Conservation (phyloP, 2,797 vertebrate species). For the Dermochelys coriacea region DNA sequence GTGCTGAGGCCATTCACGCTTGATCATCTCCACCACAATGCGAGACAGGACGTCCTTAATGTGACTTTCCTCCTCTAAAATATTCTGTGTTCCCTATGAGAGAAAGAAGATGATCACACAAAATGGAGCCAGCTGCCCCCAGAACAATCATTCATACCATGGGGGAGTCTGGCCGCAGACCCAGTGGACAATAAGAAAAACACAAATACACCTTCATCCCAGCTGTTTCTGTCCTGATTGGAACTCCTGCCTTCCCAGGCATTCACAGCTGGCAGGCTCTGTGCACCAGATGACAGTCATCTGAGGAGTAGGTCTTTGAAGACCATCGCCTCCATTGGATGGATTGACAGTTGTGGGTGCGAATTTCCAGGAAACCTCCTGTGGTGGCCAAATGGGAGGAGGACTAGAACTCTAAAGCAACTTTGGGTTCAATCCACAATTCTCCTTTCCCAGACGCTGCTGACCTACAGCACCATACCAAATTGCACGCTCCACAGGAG, state of each 20-base stretch:
- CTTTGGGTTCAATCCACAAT: neutral
- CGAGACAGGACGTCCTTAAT: constrained; percentile 96
- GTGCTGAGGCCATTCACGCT: constrained; percentile 98
- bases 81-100: constrained; percentile 90
- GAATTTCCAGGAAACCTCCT: neutral
- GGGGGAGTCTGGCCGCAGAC: neutral
- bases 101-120: neutral
- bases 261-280: neutral
- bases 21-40: constrained; percentile 98
- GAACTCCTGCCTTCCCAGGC: neutral
- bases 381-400: neutral
- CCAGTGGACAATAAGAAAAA: neutral
- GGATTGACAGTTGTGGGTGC: neutral
- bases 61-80: constrained; percentile 95
- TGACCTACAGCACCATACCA: neutral
- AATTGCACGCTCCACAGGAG: neutral
- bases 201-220: neutral
- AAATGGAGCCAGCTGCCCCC: neutral
- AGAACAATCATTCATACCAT: neutral
- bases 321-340: neutral
- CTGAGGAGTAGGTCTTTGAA: neutral
- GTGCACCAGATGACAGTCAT: neutral
- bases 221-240: neutral
- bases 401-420: neutral
- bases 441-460: neutral